Evolutionary conservation across 2,888 invertebrate species (phyloP).

Genomic region (Clivina fossor): DNA sequence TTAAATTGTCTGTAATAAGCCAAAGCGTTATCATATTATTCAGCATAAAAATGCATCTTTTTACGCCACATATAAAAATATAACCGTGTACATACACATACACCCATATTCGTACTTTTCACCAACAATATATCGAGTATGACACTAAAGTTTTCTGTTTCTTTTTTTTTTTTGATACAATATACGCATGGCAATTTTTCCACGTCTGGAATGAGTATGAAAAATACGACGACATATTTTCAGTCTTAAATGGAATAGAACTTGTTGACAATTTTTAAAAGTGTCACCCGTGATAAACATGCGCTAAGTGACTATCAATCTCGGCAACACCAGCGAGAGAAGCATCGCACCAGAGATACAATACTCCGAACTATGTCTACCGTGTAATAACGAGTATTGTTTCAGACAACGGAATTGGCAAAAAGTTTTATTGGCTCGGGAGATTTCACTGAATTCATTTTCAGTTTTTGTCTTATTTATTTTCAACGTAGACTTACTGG

Average conservation of each 20-base stretch:
- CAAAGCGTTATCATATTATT: no score
- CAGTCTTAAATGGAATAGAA: slow-evolving; percentile 32
- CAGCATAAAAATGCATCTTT: no score
- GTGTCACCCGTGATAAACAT: slow-evolving; percentile 30
- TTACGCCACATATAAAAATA: no score
- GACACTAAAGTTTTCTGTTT: slow-evolving; percentile 27
- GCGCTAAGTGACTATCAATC: slow-evolving; percentile 33
- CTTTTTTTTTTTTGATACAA: slow-evolving; percentile 10
- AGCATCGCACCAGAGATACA: no score
- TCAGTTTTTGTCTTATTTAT: no score
- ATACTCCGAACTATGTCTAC: no score
- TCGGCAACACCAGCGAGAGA: no score
- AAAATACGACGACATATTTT: slow-evolving; percentile 31
- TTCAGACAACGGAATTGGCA: slow-evolving; percentile 6
- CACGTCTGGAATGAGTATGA: slow-evolving; percentile 22
- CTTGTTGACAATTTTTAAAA: slow-evolving; percentile 31
- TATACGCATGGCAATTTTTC: slow-evolving; percentile 31
- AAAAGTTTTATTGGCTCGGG: slow-evolving; percentile 15
- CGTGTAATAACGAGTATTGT: slow-evolving; percentile 13
- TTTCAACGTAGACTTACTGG: no score
- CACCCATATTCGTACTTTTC: slow-evolving; percentile 7
- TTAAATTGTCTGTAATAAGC: no score
- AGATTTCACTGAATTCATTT: no score
- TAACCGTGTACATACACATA: slow-evolving; percentile 5
- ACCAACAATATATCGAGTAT: slow-evolving; percentile 29